These are phyloP conservation scores for Fopius arisanus DNA, from an alignment of 1,140 invertebrate genomes.

Conservation along the genomic window DNA sequence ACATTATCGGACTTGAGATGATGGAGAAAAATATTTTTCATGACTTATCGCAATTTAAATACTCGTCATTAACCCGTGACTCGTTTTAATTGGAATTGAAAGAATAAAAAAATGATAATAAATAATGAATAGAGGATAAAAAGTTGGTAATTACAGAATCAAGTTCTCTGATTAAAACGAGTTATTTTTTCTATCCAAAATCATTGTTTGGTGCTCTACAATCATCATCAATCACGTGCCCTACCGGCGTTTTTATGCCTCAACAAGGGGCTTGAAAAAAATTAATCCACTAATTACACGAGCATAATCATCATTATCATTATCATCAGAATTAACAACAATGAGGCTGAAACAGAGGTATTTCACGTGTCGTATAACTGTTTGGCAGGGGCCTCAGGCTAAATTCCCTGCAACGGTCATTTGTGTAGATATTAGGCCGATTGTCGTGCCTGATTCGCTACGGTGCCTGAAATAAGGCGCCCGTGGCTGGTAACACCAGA, in stretches of 20 bases:
- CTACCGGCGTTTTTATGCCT: not conserved
- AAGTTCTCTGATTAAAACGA: not conserved
- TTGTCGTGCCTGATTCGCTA: conserved; percentile 59
- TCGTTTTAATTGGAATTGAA: too few relatives aligned
- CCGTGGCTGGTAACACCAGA: conserved; percentile 25
- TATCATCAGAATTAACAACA: conserved; percentile 3
- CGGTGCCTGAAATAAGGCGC: conserved; percentile 56
- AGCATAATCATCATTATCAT: conserved; percentile 11
- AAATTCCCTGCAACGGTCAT: conserved; percentile 13
- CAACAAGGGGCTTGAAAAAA: not conserved
- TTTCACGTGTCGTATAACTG: not conserved
- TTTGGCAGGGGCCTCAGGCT: not conserved
- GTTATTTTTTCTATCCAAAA: not conserved
- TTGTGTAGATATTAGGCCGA: conserved; percentile 59
- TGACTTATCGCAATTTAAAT: not conserved
- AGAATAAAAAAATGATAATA: too few relatives aligned
- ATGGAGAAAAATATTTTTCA: not conserved
- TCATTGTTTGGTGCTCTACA: conserved; percentile 5
- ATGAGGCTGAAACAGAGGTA: not conserved
- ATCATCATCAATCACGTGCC: not conserved
- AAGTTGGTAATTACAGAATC: not conserved
- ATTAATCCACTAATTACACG: conserved; percentile 11
- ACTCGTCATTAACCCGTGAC: not conserved
- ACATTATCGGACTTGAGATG: not conserved
- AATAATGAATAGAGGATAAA: not conserved